phyloP scores from a whole-genome alignment of 1,140 invertebrate species.

The Macrotrachela quadricornifera region DNA sequence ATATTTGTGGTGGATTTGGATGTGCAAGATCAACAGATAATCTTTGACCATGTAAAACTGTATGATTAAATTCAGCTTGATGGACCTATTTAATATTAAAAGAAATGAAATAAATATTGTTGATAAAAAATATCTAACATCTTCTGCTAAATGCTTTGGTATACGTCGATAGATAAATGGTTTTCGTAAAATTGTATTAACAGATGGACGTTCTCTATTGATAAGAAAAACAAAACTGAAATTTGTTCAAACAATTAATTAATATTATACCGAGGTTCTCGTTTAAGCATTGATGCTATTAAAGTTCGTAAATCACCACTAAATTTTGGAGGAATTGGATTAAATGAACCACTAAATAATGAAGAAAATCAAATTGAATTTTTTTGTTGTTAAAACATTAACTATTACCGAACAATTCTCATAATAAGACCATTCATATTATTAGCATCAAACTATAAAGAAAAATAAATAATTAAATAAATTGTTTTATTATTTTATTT shows the following conservation, averaged over 20 bases:
- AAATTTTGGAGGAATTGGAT: conserved; percentile 31
- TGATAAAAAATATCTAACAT: conserved; percentile 15
- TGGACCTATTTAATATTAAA: background rate
- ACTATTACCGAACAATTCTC: conserved; percentile 18
- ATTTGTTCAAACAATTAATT: too few relatives aligned
- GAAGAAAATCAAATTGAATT: background rate
- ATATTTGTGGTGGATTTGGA: too few relatives aligned
- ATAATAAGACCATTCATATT: conserved; percentile 36
- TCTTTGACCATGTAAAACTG: conserved; percentile 27
- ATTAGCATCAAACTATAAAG: conserved; percentile 32
- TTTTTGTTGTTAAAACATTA: background rate
- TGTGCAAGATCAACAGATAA: too few relatives aligned
- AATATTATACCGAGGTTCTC: conserved; percentile 29
- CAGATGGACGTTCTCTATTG: conserved; percentile 36
- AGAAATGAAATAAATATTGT: background rate
- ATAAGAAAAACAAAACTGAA: too few relatives aligned
- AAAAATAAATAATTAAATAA: background rate
- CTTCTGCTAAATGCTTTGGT: conserved; percentile 25
- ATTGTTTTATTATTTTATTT: background rate
- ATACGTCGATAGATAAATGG: conserved; percentile 29
- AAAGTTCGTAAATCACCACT: conserved; percentile 35
- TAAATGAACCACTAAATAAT: conserved; percentile 29
- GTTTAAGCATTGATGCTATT: conserved; percentile 41
- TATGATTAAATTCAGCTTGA: conserved; percentile 29
- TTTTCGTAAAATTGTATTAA: conserved; percentile 37